These are phyloP conservation scores for Epinotia brunnichana DNA, from an alignment of 2,888 invertebrate species.

Conservation along the genomic window DNA sequence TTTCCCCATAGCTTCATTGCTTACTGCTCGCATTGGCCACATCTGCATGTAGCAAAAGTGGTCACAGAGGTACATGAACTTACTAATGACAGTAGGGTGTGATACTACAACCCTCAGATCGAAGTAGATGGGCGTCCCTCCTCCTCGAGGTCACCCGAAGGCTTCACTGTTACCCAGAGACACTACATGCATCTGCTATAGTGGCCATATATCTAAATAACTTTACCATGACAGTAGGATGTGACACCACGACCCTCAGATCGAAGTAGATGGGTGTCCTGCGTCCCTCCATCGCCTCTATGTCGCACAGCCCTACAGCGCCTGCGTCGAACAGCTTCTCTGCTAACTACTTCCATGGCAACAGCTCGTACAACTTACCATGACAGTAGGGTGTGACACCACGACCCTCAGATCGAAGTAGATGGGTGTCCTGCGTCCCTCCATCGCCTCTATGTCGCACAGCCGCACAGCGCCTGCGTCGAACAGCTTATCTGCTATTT, in stretches of 20 bases:
- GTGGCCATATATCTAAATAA: neutral
- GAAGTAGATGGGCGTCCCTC: constrained; percentile 96
- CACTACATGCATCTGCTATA: neutral
- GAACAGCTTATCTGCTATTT: too few relatives aligned
- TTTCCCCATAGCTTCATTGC: too few relatives aligned
- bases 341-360: too few relatives aligned
- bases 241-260: constrained; percentile 93
- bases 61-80: constrained; percentile 48
- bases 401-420: constrained; percentile 97
- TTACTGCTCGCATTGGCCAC: too few relatives aligned
- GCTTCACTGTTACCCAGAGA: constrained; percentile 83
- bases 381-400: constrained; percentile 92
- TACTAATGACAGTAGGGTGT: constrained; percentile 93
- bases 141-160: constrained; percentile 94
- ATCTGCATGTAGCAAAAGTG: too few relatives aligned
- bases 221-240: constrained; percentile 92
- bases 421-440: constrained; percentile 88
- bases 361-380: too few relatives aligned
- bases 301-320: too few relatives aligned
- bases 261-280: constrained; percentile 97
- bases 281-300: constrained; percentile 82
- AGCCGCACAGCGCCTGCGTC: too few relatives aligned
- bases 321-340: too few relatives aligned
- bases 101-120: constrained; percentile 96
- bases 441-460: too few relatives aligned